These are phyloP conservation scores for Pedicia rivosa DNA, from an alignment of 2,888 invertebrate species.

Conservation along the genomic window DNA sequence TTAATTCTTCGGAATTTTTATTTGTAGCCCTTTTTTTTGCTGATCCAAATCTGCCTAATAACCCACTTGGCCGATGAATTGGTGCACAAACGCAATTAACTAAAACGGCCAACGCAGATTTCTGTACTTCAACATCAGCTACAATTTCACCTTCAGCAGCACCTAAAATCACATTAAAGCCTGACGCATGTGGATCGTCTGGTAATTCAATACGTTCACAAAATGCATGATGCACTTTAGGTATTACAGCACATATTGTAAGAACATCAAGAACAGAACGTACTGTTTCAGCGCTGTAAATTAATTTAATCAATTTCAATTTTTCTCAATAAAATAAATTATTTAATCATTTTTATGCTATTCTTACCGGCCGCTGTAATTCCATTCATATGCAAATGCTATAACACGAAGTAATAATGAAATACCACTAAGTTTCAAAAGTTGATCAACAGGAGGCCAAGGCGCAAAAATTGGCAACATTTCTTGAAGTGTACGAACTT, in stretches of 20 bases:
- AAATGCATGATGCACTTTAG: constrained; percentile 55
- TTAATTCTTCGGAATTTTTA: constrained; percentile 64
- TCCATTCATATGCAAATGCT: constrained; percentile 83
- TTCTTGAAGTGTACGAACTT: constrained; percentile 66
- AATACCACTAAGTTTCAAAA: constrained; percentile 70
- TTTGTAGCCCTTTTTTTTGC: constrained; percentile 39
- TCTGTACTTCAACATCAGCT: constrained; percentile 81
- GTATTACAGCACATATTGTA: constrained; percentile 78
- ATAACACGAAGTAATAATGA: constrained; percentile 70
- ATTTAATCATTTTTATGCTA: too few relatives aligned
- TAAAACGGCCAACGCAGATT: constrained; percentile 75
- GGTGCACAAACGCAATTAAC: constrained; percentile 93
- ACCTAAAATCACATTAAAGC: constrained; percentile 63
- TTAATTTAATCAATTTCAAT: not conserved
- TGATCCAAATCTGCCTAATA: constrained; percentile 34
- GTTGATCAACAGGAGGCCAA: constrained; percentile 83
- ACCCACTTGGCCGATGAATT: constrained; percentile 41
- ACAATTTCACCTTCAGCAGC: constrained; percentile 87
- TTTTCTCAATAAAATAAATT: not conserved
- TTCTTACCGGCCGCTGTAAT: constrained; percentile 63
- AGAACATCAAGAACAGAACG: constrained; percentile 73
- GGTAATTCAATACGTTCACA: constrained; percentile 63
- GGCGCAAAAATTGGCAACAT: constrained; percentile 54
- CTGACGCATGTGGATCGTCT: constrained; percentile 61
- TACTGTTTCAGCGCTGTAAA: constrained; percentile 58